These are phyloP conservation scores for Melinaea marsaeus DNA, from an alignment of 2,888 invertebrate genomes.

Conservation along the genomic window DNA sequence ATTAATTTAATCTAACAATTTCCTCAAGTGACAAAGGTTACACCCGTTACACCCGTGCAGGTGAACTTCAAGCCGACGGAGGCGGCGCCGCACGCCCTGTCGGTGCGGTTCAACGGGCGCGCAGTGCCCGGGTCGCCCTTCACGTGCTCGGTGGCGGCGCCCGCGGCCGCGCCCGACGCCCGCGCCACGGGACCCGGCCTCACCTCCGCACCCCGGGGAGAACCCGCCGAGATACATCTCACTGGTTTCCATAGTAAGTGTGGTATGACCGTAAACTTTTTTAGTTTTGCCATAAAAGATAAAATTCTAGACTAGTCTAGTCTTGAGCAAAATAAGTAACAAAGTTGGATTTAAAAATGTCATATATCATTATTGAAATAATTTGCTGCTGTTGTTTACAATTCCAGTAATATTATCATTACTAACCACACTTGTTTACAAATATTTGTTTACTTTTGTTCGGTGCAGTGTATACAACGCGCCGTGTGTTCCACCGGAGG, in stretches of 20 bases:
- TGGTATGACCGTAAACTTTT: background rate
- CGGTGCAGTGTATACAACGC: too few relatives aligned
- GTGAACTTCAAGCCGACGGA: constrained; percentile 98
- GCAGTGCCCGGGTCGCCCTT: constrained; percentile 95
- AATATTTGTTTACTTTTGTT: too few relatives aligned
- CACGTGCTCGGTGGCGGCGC: constrained; percentile 86
- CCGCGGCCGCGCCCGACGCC: constrained; percentile 65
- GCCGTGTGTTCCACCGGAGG: too few relatives aligned
- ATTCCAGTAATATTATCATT: constrained; percentile 12
- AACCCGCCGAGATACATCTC: constrained; percentile 65
- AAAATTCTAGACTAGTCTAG: too few relatives aligned
- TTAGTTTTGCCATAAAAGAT: too few relatives aligned
- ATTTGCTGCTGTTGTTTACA: too few relatives aligned
- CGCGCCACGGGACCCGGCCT: constrained; percentile 66
- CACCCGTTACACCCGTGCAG: constrained; percentile 42
- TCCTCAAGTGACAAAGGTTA: too few relatives aligned
- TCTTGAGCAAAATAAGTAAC: too few relatives aligned
- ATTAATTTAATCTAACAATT: background rate
- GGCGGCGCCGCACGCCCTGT: constrained; percentile 92
- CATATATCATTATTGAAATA: too few relatives aligned
- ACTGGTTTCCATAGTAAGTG: constrained; percentile 60
- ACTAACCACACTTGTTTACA: too few relatives aligned
- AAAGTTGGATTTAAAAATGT: too few relatives aligned
- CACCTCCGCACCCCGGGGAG: constrained; percentile 59
- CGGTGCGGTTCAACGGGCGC: constrained; percentile 89